Evolutionary conservation across 1,140 invertebrate genomes (phyloP), one percentile per base, ranked within the genome.

Genomic region (Diplogasteroides magnus): DNA sequence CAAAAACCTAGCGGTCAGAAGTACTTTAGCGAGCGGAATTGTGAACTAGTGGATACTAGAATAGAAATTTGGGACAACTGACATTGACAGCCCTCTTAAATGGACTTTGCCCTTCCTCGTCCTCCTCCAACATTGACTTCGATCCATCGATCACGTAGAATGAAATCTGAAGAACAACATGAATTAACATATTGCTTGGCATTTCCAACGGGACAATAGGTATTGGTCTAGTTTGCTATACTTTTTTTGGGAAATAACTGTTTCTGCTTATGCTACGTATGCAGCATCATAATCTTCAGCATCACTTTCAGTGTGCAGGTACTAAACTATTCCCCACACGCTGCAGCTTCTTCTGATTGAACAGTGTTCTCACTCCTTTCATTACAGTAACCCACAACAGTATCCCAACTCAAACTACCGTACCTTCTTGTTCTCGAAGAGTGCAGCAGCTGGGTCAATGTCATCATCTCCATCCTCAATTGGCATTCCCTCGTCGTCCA

Each of bases 71-170:
- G 31, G 11, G 31, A 2, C 25, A 13, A 37, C 6, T 37, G 64
- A 28, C 31, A 32, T 31, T 37, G 31, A 26, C 64, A 55, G 31
- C 37, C 37, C 37, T 48, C 37, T 6, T 48, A 48, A 48, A 48
- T 11, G 37, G 37, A 6, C 6, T 6, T 19, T 48, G 6, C 6
- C 37, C 37, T 19, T 6, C 19, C 37, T 65, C 31, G 37, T 37
- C 31, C n/a, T 23, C 31, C n/a, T 48, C n/a, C 14, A 65, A 55
- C 64, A 65, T 65, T 31, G 14, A 2, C 64, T 32, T 31, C 14
- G 29, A 25, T 14, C 64, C 64, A 55, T 65, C 64, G 25, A 65
- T 65, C 2, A 65, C 37, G 29, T 48, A 65, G 25, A 65, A 37
- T 25, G 64, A 37, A 3, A 65, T 14, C 64, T 65, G 37, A 55